A percentile compares a stretch with the other conserved stretches of the same genome.
These are phyloP conservation scores for Diphyllodes magnificus DNA, from an alignment of 2,113 vertebrate genomes.

Conservation along the genomic window DNA sequence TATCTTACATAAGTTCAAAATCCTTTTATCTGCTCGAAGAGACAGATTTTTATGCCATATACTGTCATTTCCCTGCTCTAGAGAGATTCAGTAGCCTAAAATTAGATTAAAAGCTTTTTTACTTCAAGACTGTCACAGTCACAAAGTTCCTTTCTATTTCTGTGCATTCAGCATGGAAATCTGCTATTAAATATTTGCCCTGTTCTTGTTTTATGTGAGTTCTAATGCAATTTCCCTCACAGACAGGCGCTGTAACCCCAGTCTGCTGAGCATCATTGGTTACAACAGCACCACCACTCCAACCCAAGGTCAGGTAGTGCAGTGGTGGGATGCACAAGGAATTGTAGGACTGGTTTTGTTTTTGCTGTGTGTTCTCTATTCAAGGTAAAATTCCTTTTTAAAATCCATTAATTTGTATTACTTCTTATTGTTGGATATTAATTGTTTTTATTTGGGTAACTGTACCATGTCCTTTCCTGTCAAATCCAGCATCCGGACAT, in stretches of 20 bases:
- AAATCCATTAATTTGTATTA: background rate
- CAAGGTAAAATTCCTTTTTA: constrained; percentile 77
- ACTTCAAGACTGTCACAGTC: background rate
- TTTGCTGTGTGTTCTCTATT: constrained; percentile 95
- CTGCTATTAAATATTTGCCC: background rate
- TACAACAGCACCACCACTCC: constrained; percentile 83
- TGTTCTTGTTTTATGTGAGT: background rate
- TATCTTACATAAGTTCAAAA: background rate
- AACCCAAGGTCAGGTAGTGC: constrained; percentile 80
- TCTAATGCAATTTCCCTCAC: background rate
- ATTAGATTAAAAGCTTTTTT: background rate
- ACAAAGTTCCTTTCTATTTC: background rate
- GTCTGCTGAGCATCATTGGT: constrained; percentile 91
- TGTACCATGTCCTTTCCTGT: background rate
- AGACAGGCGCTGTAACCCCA: constrained; percentile 95
- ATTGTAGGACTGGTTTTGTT: constrained; percentile 94
- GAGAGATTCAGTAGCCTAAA: background rate
- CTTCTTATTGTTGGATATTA: background rate
- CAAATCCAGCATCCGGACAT: constrained; percentile 86
- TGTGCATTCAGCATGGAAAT: background rate
- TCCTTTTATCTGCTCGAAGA: background rate
- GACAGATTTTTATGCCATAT: background rate
- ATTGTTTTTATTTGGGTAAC: background rate
- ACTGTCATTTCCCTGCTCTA: background rate
- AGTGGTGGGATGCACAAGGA: constrained; percentile 98